Evolutionary conservation across 2,888 invertebrate species (phyloP).

Genomic region (Sicus ferrugineus): DNA sequence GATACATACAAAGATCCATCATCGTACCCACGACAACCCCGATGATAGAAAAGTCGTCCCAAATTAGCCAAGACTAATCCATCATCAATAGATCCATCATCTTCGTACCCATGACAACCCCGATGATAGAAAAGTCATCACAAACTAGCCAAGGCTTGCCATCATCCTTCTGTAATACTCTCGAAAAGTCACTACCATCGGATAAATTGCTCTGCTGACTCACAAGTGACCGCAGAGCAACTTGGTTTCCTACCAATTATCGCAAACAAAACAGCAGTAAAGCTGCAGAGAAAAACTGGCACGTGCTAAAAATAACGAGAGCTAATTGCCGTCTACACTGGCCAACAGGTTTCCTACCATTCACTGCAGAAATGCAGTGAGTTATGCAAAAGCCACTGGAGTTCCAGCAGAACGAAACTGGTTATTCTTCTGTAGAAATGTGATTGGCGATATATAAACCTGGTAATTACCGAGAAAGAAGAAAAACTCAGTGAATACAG

Average conservation of each 20-base stretch:
- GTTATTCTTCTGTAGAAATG: not conserved
- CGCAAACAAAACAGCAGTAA: not conserved
- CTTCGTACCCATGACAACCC: too few relatives aligned
- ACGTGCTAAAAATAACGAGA: conserved; percentile 45
- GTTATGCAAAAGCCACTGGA: not conserved
- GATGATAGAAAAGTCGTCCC: too few relatives aligned
- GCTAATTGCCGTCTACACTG: not conserved
- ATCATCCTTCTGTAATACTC: not conserved
- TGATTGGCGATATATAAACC: too few relatives aligned
- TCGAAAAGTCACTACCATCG: not conserved
- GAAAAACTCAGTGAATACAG: too few relatives aligned
- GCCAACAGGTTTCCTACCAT: not conserved
- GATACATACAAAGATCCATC: too few relatives aligned
- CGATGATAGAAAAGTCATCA: too few relatives aligned
- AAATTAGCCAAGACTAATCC: too few relatives aligned
- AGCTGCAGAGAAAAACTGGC: conserved; percentile 34
- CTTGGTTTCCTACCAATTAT: not conserved
- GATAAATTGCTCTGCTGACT: too few relatives aligned
- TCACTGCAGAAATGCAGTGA: not conserved
- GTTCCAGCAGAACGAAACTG: not conserved
- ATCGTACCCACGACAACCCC: too few relatives aligned
- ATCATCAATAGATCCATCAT: too few relatives aligned
- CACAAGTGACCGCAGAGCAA: not conserved
- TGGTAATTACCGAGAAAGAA: too few relatives aligned
- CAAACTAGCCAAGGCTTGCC: too few relatives aligned